phyloP scores from a whole-genome alignment of 2,797 vertebrate species.

The Scolopax rusticola region DNA sequence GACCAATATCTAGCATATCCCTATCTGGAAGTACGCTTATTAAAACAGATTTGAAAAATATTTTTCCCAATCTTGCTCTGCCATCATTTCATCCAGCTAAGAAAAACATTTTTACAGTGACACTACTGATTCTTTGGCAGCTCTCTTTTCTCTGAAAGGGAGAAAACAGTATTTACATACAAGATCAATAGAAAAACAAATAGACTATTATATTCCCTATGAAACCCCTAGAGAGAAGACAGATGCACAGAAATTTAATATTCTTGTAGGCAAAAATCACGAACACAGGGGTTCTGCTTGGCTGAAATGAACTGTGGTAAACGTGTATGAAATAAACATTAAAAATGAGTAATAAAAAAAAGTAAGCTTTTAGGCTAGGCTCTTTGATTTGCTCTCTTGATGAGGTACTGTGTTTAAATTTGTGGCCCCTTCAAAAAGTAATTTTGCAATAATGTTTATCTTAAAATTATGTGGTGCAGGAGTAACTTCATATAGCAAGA shows the following conservation, averaged over 20 bases:
- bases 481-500: not conserved
- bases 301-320: constrained; percentile 57
- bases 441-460: not conserved
- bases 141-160: constrained; percentile 45
- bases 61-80: constrained; percentile 55
- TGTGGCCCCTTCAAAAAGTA: constrained; percentile 17
- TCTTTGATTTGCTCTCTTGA: not conserved
- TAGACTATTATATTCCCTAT: constrained; percentile 64
- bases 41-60: constrained; percentile 70
- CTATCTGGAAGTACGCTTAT: constrained; percentile 63
- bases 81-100: constrained; percentile 47
- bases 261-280: constrained; percentile 66
- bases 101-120: constrained; percentile 67
- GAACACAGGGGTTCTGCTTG: constrained; percentile 29
- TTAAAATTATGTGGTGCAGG: constrained; percentile 11
- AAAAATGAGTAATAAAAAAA: constrained; percentile 25
- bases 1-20: constrained; percentile 38
- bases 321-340: constrained; percentile 49
- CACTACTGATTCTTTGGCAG: constrained; percentile 65
- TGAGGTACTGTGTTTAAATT: constrained; percentile 48
- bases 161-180: constrained; percentile 68
- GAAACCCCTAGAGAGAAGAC: constrained; percentile 46
- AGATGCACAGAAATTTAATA: constrained; percentile 63
- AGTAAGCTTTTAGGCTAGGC: not conserved
- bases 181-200: constrained; percentile 71